Evolutionary conservation across 2,888 invertebrate genomes (phyloP), one percentile per base, ranked within the genome.

Genomic region (Tuta absoluta): DNA sequence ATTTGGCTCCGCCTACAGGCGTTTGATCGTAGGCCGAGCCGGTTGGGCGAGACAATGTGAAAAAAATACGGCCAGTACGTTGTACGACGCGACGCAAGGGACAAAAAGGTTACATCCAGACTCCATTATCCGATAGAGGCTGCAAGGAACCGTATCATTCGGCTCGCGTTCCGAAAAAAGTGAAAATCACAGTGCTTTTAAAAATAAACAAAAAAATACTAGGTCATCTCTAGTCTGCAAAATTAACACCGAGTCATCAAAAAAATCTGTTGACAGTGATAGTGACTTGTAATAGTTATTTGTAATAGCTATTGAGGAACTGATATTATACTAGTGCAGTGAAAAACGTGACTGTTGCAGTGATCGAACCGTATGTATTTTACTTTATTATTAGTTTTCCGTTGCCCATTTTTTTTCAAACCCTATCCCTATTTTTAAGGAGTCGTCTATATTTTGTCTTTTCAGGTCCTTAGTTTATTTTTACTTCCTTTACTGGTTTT

Each of bases 41-140:
- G 85, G 84, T 85, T 84, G 81, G 80, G 33, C 78, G 80, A 82
- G 81, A 85, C 86, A 85, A 83, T 83, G 78, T 75, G 74, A 77
- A 84, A 86, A 83, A 81, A 80, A 79, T 65, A 58, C 69, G 66
- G 75, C 77, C 82, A 82, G 83, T 84, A 67, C 76, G 56, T 56
- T 56, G 77, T 76, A 74, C 72, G 73, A 75, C n/a, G n/a, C n/a
- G n/a, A n/a, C 66, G 79, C 78, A 81, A 84, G 85, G 85, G 85
- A 86, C 87, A 87, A 85, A 85, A 86, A 87, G 87, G 85, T 82
- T 79, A 71, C 66, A 77, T 80, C 78, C 79, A 72, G 77, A 79
- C 77, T 74, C 81, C 84, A 86, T 84, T 85, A 86, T 84, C 70
- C 70, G 64, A 63, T 63, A 69, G 82, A 71, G 83, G 80, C 81